Base-by-base conservation (phyloP, 2,797 vertebrate species). In the Cacajao melanocephalus region DNA sequence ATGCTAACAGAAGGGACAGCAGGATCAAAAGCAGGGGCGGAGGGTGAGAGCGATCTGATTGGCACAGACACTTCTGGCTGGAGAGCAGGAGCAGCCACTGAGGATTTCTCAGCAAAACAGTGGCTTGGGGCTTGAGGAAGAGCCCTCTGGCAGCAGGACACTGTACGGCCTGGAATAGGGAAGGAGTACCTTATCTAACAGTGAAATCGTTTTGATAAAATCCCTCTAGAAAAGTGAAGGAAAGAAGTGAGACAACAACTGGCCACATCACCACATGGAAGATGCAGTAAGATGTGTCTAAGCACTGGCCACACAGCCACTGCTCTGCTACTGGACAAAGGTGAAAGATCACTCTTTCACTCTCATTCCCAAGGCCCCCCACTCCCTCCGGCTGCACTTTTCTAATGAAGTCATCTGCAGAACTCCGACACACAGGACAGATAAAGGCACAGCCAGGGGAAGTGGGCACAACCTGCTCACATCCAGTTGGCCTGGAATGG, bases 341-440 rank as follows among this genome's bases (percentile, higher is more conserved):
- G 8, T 7, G 79, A 79, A 4, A 4, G 4, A 19, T 4, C 17
- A 3, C 46, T 39, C 36, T 44, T 41, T 46, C 17, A 2, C 15
- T 87, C 3, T 17, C 4, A 10, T 58, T 11, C 26, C 57, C 39
- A 46, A 5, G 19, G 28, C 41, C 0, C 30, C 9, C 26, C 20
- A 2, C 24, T 15, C 0, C 10, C 52, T 73, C 33, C 1, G 1
- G 46, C 48, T 33, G 55, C 36, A 44, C 22, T 15, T 41, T 39
- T 57, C 39, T 14, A 44, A 78, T 4, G 67, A 78, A 46, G 44
- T 8, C 14, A 2, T 22, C 41, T n/a, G 52, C 39, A 39, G 58
- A 20, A 46, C 1, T 12, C 36, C 8, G 13, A 22, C 17, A 33
- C 26, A 15, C 0, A 5, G 57, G 33, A 17, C 6, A 41, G 72